Evolutionary conservation across 2,888 invertebrate genomes (phyloP), one percentile per base, ranked within the genome.

Genomic region (Acanthosepion esculentum): DNA sequence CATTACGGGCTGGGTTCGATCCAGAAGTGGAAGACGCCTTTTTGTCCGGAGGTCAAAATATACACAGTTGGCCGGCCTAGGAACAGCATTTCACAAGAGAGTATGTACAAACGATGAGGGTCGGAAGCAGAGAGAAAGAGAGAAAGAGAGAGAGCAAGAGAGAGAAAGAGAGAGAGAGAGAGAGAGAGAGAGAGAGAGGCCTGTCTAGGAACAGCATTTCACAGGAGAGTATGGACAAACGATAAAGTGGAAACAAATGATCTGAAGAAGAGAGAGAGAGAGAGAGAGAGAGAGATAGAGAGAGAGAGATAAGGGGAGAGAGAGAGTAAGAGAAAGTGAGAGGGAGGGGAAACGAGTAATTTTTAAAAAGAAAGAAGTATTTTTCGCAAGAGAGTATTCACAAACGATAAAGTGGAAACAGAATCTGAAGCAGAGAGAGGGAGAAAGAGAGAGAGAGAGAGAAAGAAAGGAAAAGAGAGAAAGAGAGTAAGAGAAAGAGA

Each of bases 1-100:
- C 78, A 78, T 78, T 78, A 78, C 78, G 12, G n/a, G 78, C 78
- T 78, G 78, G 78, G 78, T 78, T 33, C 78, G 78, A 78, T 78
- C 78, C 78, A 78, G 78, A 78, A 78, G 78, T 78, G n/a, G 78
- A n/a, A 78, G 78, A 78, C 78, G 78, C 78, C 78, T 33, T 78
- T 78, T 78, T 78, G 78, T 78, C 78, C 78, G n/a, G 78, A n/a
- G 78, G 78, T 78, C 64, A 78, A 33, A 78, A 78, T 33, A 33
- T 78, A 15, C 33, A n/a, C 78, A 15, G 78, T 78, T 78, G 78
- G n/a, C 78, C 15, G 78, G 78, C n/a, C n/a, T n/a, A 33, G 78
- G 12, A 78, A 78, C n/a, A 33, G n/a, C 18, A 78, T 78, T 78
- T 15, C 78, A 78, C 78, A 78, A 33, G 78, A 78, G 78, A 78